Evolutionary conservation across 1,140 invertebrate species (phyloP).

Genomic region (Agraylea sexmaculata): DNA sequence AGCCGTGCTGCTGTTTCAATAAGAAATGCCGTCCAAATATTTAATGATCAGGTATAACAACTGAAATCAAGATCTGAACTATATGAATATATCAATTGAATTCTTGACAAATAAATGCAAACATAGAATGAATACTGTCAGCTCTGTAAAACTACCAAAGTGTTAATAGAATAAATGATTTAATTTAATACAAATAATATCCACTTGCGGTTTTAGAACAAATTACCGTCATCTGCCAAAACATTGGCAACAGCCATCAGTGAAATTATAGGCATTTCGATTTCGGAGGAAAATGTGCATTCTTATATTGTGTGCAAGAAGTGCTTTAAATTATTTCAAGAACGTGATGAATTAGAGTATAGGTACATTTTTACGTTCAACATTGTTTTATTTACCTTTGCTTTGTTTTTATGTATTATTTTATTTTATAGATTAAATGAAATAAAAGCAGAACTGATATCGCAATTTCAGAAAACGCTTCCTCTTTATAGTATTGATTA

Average conservation of each 20-base stretch:
- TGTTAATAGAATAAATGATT: not conserved
- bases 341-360: slow-evolving; percentile 46
- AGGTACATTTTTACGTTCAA: slow-evolving; percentile 10
- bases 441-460: slow-evolving; percentile 32
- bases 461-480: slow-evolving; percentile 22
- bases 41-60: slow-evolving; percentile 28
- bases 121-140: not conserved
- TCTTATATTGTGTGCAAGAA: slow-evolving; percentile 49
- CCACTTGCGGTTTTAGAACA: slow-evolving; percentile 16
- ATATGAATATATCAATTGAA: not conserved
- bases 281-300: slow-evolving; percentile 38
- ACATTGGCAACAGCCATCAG: slow-evolving; percentile 37
- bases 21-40: slow-evolving; percentile 42
- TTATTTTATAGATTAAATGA: slow-evolving; percentile 28
- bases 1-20: slow-evolving; percentile 39
- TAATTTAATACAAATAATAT: slow-evolving; percentile 2
- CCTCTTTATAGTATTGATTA: slow-evolving; percentile 21
- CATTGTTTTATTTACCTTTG: not conserved
- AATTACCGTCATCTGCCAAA: slow-evolving; percentile 25
- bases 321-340: slow-evolving; percentile 48
- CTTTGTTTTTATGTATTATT: slow-evolving; percentile 6
- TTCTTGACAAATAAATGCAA: not conserved
- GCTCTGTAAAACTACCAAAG: not conserved
- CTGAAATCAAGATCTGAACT: not conserved
- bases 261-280: slow-evolving; percentile 36